These are phyloP conservation scores for Strix uralensis DNA, from an alignment of 2,113 vertebrate genomes.

Conservation along the genomic window DNA sequence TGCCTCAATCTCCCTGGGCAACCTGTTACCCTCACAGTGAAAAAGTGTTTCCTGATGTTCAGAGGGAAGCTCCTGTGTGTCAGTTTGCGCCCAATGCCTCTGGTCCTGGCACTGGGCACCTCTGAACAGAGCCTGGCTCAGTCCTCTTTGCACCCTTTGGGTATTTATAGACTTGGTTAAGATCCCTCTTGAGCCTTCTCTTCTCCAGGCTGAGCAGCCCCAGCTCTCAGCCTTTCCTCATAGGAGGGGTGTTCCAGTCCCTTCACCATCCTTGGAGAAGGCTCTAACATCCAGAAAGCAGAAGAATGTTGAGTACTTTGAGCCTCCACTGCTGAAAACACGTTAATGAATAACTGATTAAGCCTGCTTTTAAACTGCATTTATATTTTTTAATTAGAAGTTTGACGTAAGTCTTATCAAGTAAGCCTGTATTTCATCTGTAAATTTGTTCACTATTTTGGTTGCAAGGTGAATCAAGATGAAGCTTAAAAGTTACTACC, in stretches of 20 bases:
- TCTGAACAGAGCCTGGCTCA: not conserved
- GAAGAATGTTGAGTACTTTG: not conserved
- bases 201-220: not conserved
- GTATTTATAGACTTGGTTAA: not conserved
- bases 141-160: not conserved
- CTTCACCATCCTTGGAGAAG: not conserved
- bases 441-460: not conserved
- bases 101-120: not conserved
- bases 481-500: not conserved
- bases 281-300: not conserved
- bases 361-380: not conserved
- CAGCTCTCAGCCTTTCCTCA: not conserved
- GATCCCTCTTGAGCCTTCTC: not conserved
- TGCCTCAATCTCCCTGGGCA: not conserved
- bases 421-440: not conserved
- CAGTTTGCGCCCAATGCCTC: not conserved
- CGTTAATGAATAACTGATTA: not conserved
- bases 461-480: not conserved
- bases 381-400: not conserved
- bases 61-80: not conserved
- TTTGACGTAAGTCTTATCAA: not conserved
- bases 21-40: not conserved
- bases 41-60: rapidly evolving
- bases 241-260: not conserved
- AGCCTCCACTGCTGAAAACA: not conserved